A percentile compares a stretch with the other conserved stretches of the same genome.
Conservation (phyloP, 2,113 vertebrate species). For the Alaudala cheleensis region DNA sequence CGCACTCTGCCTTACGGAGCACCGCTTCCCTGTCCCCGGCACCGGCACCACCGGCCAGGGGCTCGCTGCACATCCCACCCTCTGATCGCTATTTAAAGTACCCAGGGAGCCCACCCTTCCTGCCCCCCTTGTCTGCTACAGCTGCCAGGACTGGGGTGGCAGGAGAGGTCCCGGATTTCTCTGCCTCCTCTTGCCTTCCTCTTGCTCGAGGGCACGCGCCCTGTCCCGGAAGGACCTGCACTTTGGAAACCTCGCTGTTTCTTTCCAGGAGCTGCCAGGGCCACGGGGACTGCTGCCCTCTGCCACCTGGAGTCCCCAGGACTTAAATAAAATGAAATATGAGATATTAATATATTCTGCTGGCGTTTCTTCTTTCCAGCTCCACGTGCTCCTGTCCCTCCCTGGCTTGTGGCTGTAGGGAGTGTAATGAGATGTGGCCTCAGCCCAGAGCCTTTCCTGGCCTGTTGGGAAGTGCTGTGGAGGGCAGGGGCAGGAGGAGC, state of each 20-base stretch:
- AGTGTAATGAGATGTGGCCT: background rate
- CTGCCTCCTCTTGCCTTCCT: slow-evolving; percentile 26
- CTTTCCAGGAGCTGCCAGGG: slow-evolving; percentile 19
- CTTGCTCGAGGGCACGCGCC: background rate
- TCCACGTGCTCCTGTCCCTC: slow-evolving; percentile 44
- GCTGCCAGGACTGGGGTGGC: background rate
- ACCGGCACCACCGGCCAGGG: background rate
- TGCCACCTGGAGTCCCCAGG: slow-evolving; percentile 2
- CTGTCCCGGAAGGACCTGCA: slow-evolving; percentile 7
- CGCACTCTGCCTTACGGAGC: slow-evolving; percentile 56
- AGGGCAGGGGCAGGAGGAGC: slow-evolving; percentile 20
- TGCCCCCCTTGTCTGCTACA: background rate
- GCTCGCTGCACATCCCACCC: background rate
- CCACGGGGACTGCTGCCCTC: background rate
- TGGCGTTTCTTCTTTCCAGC: slow-evolving; percentile 65
- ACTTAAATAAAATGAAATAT: slow-evolving; percentile 60
- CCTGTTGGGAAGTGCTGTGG: background rate
- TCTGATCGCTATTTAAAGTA: slow-evolving; percentile 18
- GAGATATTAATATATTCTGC: slow-evolving; percentile 71
- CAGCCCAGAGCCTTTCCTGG: background rate
- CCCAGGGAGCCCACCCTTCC: background rate
- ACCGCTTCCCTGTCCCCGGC: background rate
- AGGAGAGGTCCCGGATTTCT: background rate
- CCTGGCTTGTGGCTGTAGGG: background rate
- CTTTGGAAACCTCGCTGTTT: slow-evolving; percentile 17